phyloP scores from a whole-genome alignment of 2,113 vertebrate genomes.

The Asarcornis scutulata region DNA sequence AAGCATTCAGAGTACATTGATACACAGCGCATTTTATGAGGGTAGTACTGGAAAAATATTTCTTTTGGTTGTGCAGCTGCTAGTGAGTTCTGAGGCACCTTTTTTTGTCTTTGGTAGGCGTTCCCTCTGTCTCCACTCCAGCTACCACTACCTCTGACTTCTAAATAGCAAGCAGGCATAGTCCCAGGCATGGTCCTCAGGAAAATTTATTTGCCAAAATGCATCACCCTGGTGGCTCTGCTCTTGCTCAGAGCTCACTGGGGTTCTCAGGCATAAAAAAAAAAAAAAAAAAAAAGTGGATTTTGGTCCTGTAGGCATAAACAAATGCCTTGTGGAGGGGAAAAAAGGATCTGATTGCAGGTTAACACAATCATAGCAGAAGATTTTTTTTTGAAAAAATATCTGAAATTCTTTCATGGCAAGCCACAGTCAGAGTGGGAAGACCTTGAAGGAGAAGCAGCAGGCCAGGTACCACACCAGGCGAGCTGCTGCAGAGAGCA shows the following conservation, averaged over 20 bases:
- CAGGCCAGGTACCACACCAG: accelerated
- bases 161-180: accelerated
- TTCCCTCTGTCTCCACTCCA: neutral
- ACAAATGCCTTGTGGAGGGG: neutral
- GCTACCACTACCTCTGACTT: neutral
- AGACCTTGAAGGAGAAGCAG: neutral
- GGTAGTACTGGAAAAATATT: neutral
- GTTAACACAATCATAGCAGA: neutral
- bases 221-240: neutral
- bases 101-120: neutral
- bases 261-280: neutral
- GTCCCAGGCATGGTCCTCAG: neutral
- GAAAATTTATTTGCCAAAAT: neutral
- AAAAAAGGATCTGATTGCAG: neutral
- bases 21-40: neutral
- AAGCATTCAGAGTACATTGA: neutral
- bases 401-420: neutral
- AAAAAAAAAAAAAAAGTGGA: neutral
- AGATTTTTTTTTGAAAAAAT: neutral
- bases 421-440: neutral
- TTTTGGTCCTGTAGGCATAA: neutral
- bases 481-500: neutral
- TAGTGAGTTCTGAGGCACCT: neutral
- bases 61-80: neutral
- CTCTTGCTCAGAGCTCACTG: neutral